phyloP scores from a whole-genome alignment of 2,797 vertebrate genomes.

The Chaetodon trifasciatus region DNA sequence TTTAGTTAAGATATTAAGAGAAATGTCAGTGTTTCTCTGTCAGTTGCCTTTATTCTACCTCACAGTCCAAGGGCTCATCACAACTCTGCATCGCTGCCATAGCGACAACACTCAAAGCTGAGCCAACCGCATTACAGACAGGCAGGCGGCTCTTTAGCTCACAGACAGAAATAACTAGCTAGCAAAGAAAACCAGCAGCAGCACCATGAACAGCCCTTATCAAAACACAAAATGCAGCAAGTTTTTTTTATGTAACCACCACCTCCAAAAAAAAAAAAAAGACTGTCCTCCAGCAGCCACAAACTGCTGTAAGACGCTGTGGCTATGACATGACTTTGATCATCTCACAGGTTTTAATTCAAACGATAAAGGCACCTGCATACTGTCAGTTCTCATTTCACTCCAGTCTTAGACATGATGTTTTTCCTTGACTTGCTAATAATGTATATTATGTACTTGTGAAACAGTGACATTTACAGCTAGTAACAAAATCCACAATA shows the following conservation, averaged over 20 bases:
- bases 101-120: constrained; percentile 74
- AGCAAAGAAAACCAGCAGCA: constrained; percentile 57
- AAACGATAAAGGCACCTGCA: neutral
- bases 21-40: constrained; percentile 17
- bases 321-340: neutral
- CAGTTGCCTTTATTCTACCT: constrained; percentile 26
- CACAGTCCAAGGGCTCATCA: constrained; percentile 48
- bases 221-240: constrained; percentile 34
- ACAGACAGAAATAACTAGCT: constrained; percentile 73
- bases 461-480: too few relatives aligned
- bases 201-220: constrained; percentile 36
- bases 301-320: neutral
- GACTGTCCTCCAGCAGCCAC: constrained; percentile 12
- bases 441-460: neutral
- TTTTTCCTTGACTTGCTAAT: neutral
- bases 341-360: neutral
- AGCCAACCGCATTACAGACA: constrained; percentile 70
- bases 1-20: constrained; percentile 14
- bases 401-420: neutral
- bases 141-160: constrained; percentile 60
- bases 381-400: neutral
- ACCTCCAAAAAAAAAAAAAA: constrained; percentile 5
- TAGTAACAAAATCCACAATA: neutral
- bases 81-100: constrained; percentile 74
- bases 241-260: constrained; percentile 13